phyloP scores from a whole-genome alignment of 2,888 invertebrate species.

The Spicauda simplicius region DNA sequence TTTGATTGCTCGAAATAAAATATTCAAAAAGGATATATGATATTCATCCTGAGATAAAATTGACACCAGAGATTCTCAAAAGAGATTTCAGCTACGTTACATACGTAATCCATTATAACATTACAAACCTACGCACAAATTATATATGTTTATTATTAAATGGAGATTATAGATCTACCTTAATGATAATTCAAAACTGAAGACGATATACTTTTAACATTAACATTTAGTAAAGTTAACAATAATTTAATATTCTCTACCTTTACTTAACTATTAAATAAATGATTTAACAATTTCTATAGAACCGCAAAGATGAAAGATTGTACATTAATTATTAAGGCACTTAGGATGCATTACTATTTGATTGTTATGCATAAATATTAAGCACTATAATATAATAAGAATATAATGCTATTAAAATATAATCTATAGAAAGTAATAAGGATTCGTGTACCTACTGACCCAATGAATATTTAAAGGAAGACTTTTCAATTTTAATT shows the following conservation, averaged over 20 bases:
- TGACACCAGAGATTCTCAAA: conserved; percentile 68
- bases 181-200: conserved; percentile 46
- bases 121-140: conserved; percentile 48
- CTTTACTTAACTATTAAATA: conserved; percentile 73
- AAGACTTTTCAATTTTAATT: conserved; percentile 63
- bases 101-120: conserved; percentile 52
- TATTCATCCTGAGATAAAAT: conserved; percentile 48
- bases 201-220: conserved; percentile 62
- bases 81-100: conserved; percentile 70
- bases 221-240: conserved; percentile 82
- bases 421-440: conserved; percentile 51
- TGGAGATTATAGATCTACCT: conserved; percentile 45
- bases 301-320: conserved; percentile 75
- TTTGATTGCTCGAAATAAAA: conserved; percentile 18
- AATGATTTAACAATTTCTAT: conserved; percentile 74
- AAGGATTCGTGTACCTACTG: conserved; percentile 66
- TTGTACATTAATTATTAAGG: conserved; percentile 81
- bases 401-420: conserved; percentile 70
- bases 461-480: conserved; percentile 58
- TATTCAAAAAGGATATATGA: conserved; percentile 8
- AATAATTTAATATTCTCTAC: conserved; percentile 84
- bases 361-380: conserved; percentile 72
- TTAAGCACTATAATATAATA: conserved; percentile 70
- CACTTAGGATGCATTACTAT: conserved; percentile 79
- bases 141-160: conserved; percentile 52